Evolutionary conservation across 2,888 invertebrate genomes (phyloP), one percentile per base, ranked within the genome.

Genomic region (Alsophila aescularia): DNA sequence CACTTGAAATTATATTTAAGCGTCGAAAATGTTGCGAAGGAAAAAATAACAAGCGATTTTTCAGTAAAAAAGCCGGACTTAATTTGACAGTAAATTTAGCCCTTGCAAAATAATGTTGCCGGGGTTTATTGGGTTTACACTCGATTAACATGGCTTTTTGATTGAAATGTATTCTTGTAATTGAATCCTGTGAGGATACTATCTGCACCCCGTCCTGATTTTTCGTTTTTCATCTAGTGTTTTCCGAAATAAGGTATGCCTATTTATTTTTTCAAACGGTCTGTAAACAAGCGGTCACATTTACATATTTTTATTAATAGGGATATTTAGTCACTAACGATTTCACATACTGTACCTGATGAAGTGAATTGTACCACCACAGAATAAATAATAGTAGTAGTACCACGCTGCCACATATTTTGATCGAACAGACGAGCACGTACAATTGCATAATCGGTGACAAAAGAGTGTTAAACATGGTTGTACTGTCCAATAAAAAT

Each of bases 391-490:
- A n/a, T n/a, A 50, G 76, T 15, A 81, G 73, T 42, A 87, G 86
- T 0, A 87, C 70, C 0, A 86, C 79, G 42, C 83, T 77, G 43
- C 79, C 79, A 36, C 85, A 87, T n/a, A 87, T 85, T 16, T 76
- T 80, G 4, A 83, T 74, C 0, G 87, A 86, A 56, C 85, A 86
- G 2, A 85, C 60, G 2, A 87, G 67, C 0, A 87, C 77, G 51
- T 87, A 87, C 0, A 82, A 4, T 51, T 79, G 85, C 84, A 87
- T 86, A 0, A 76, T 73, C 0, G 87, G 84, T 0, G 87, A 85
- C 9, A 83, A 31, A 1, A 83, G 60, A 0, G 65, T 61, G 53
- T 83, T 73, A 27, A 84, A 76, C 21, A 65, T 39, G 0, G n/a
- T 60, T 49, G 37, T 67, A 71, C 1, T 79, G 77, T 24, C 87